phyloP scores from a whole-genome alignment of 2,888 invertebrate species.

The Perizoma affinitatum region DNA sequence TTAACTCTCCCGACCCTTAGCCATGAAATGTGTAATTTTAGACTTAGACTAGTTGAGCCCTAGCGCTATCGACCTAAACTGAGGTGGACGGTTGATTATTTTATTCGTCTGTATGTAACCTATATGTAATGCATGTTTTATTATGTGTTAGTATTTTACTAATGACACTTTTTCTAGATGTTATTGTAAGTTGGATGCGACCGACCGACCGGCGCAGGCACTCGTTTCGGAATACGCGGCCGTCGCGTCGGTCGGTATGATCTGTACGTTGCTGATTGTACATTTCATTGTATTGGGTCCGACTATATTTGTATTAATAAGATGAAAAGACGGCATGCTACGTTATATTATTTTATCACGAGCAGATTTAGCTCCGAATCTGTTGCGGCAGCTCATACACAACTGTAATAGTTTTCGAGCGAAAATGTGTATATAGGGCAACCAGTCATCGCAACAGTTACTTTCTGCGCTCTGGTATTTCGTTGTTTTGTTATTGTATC shows the following conservation, averaged over 20 bases:
- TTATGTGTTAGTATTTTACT: conserved; percentile 58
- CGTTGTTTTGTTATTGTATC: conserved; percentile 17
- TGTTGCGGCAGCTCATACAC: conserved; percentile 24
- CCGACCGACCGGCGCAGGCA: conserved; percentile 59
- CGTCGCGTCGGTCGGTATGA: conserved; percentile 44
- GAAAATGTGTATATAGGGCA: conserved; percentile 22
- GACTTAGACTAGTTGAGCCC: conserved; percentile 44
- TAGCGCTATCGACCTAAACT: conserved; percentile 54
- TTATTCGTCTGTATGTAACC: conserved; percentile 56
- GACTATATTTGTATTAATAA: conserved; percentile 33
- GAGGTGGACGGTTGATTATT: conserved; percentile 60
- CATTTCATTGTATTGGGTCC: conserved; percentile 82
- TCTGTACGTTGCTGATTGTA: conserved; percentile 64
- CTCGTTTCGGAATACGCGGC: conserved; percentile 32
- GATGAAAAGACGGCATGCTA: conserved; percentile 14
- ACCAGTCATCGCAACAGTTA: conserved; percentile 17
- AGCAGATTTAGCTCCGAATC: conserved; percentile 22
- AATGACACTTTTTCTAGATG: conserved; percentile 56
- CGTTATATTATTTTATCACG: conserved; percentile 13
- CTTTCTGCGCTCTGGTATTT: conserved; percentile 18
- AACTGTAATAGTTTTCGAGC: conserved; percentile 20
- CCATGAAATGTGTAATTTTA: conserved; percentile 82
- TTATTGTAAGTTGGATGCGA: conserved; percentile 56
- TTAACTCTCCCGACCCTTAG: conserved; percentile 66
- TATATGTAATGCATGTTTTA: conserved; percentile 60